A percentile compares a stretch with the other conserved stretches of the same genome.
Conservation (phyloP, 2,797 vertebrate genomes). For the Bryconaethiops microstoma region DNA sequence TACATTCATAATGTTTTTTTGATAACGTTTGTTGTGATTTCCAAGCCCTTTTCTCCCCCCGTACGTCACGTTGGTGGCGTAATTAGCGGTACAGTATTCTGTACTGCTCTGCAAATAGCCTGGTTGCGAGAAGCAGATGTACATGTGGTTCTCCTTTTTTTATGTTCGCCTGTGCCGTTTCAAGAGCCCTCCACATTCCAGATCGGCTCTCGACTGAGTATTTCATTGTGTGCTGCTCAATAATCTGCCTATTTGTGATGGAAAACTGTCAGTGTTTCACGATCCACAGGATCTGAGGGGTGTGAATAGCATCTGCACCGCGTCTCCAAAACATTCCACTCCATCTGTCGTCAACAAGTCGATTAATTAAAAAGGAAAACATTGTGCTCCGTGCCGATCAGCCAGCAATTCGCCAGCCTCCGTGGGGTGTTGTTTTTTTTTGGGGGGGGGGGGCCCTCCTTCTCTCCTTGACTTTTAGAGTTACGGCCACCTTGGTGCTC, state of each 20-base stretch:
- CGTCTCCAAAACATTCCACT: constrained; percentile 48
- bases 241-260: constrained; percentile 21
- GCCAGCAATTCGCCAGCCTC: constrained; percentile 24
- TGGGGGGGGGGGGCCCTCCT: background rate
- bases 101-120: background rate
- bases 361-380: constrained; percentile 53
- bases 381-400: constrained; percentile 48
- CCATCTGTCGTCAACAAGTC: constrained; percentile 57
- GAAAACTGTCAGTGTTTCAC: constrained; percentile 42
- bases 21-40: constrained; percentile 18
- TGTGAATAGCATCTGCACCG: constrained; percentile 49
- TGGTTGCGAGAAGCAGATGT: background rate
- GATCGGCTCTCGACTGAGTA: background rate
- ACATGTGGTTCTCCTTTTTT: background rate
- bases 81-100: constrained; percentile 1
- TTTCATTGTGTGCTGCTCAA: background rate
- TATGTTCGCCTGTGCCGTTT: background rate
- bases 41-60: background rate
- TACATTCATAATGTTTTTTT: background rate
- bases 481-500: constrained; percentile 35
- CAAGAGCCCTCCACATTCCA: constrained; percentile 8
- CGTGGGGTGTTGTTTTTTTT: background rate
- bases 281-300: constrained; percentile 47
- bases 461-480: constrained; percentile 5
- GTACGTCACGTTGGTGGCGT: background rate